Evolutionary conservation across 1,140 invertebrate species (phyloP), one percentile per base, ranked within the genome.

Genomic region (Babylonia areolata): DNA sequence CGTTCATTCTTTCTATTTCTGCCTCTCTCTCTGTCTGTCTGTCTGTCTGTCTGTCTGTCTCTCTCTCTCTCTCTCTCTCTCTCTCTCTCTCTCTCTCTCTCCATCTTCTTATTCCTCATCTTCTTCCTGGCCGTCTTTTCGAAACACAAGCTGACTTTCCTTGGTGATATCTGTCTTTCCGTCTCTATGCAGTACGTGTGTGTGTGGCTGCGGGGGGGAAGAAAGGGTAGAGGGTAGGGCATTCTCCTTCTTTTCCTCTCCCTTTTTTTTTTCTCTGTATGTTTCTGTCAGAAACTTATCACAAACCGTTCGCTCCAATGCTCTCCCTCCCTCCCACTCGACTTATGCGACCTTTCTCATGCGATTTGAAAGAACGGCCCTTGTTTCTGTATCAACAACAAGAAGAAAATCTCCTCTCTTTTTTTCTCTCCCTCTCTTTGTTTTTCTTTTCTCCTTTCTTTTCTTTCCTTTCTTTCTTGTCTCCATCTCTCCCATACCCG

Each of bases 1-100:
- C 46, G 6, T 20, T 51, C 46, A 11, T 20, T 51, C 46, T 51
- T 20, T 51, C 46, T 51, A 6, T 51, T 20, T 51, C 46, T 3
- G 15, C 28, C 58, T 64, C 58, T 64, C 58, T 64, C 58, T 64
- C 58, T 64, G 15, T 64, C 58, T 64, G 15, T 64, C 58, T 64
- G 15, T 64, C 71, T 35, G 11, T 73, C 71, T 73, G 31, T 73
- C 71, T 35, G 31, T 35, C 77, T 79, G 39, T 79, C 77, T 79
- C 77, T 79, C 77, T 79, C 77, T 79, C 77, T 79, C 77, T 79
- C 77, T 79, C 77, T 79, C 77, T 79, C 77, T 79, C 39, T 73
- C 71, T 37, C 71, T 73, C 71, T 73, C 71, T 73, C 71, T 73
- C 71, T 73, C 71, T 73, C 71, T 73, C 71, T 73, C 71, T 73